phyloP scores from a whole-genome alignment of 2,797 vertebrate genomes.

The Clarias pachynema region DNA sequence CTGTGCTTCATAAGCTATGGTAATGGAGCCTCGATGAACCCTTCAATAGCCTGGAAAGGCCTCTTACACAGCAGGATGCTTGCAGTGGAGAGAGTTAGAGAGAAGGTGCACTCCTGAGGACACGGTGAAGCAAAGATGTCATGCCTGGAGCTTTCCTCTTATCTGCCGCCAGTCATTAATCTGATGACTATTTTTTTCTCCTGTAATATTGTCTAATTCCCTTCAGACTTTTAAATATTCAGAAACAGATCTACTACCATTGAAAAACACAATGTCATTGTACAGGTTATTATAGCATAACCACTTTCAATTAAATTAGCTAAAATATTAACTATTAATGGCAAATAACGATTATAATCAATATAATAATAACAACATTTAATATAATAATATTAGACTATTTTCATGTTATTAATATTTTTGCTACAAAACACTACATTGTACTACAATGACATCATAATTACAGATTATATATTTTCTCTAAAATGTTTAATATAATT shows the following conservation, averaged over 20 bases:
- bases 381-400: neutral
- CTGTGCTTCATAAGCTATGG: conserved; percentile 66
- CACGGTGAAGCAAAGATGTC: conserved; percentile 6
- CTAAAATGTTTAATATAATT: neutral
- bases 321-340: neutral
- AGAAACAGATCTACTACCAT: neutral
- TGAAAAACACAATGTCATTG: neutral
- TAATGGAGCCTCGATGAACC: conserved; percentile 78
- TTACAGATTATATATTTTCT: neutral
- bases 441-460: neutral
- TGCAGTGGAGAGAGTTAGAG: conserved; percentile 27
- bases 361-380: neutral
- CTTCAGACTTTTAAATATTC: neutral
- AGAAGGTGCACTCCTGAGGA: conserved; percentile 21
- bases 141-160: conserved; percentile 37
- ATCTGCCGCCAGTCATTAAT: conserved; percentile 13
- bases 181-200: neutral
- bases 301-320: neutral
- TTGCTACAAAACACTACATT: neutral
- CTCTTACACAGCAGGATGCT: conserved; percentile 55
- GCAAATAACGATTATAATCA: neutral
- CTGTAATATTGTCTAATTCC: neutral
- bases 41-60: conserved; percentile 73
- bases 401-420: neutral
- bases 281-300: neutral